Evolutionary conservation across 2,888 invertebrate genomes (phyloP).

Genomic region (Dendrolimus pini): DNA sequence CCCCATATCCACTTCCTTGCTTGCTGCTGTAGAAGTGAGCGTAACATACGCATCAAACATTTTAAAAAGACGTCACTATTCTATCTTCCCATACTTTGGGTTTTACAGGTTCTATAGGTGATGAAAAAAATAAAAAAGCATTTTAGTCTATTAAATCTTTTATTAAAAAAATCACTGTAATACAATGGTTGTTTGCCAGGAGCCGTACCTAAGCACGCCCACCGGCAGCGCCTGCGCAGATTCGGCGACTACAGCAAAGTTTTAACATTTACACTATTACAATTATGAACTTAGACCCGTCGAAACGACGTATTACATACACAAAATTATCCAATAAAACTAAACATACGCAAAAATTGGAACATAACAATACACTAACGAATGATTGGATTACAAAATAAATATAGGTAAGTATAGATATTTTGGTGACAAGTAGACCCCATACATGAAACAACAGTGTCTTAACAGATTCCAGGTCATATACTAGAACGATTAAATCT

Average conservation of each 20-base stretch:
- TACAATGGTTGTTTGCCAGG: slow-evolving; percentile 30
- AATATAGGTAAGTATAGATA: slow-evolving; percentile 47
- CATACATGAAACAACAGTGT: not conserved
- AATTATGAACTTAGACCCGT: slow-evolving; percentile 44
- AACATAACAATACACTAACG: slow-evolving; percentile 47
- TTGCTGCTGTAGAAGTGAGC: no score
- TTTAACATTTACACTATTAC: slow-evolving; percentile 47
- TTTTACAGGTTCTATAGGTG: no score
- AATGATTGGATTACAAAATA: slow-evolving; percentile 60
- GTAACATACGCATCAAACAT: no score
- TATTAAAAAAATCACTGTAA: slow-evolving; percentile 71
- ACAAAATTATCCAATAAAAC: slow-evolving; percentile 46
- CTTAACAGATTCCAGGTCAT: not conserved
- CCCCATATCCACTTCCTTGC: no score
- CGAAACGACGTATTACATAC: slow-evolving; percentile 29
- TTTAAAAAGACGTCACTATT: no score
- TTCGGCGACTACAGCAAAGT: slow-evolving; percentile 45
- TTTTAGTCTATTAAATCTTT: slow-evolving; percentile 69
- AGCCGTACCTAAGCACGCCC: slow-evolving; percentile 23
- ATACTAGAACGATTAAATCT: no score
- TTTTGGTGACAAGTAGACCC: slow-evolving; percentile 16
- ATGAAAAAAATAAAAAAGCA: slow-evolving; percentile 24
- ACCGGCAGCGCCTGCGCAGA: slow-evolving; percentile 35
- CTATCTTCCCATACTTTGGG: no score
- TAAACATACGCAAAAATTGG: slow-evolving; percentile 56